These are phyloP conservation scores for Deilephila porcellus DNA, from an alignment of 2,888 invertebrate species.

Conservation along the genomic window DNA sequence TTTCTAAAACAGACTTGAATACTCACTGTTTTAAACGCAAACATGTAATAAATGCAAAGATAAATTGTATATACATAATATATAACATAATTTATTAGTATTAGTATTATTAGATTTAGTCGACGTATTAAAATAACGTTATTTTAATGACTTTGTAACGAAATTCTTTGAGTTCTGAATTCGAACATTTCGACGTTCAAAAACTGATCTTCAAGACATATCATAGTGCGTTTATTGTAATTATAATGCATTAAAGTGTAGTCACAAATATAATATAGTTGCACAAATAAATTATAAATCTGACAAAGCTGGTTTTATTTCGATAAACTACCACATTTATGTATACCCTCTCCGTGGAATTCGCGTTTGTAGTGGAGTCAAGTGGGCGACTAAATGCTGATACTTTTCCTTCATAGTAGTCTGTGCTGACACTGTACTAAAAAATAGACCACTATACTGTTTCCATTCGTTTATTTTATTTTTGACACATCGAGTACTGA, in stretches of 20 bases:
- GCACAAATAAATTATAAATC: constrained; percentile 33
- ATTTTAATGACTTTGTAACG: not conserved
- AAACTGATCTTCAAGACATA: constrained; percentile 30
- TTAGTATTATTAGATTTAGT: constrained; percentile 16
- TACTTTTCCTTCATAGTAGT: too few species aligned
- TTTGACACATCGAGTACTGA: too few species aligned
- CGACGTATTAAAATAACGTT: not conserved
- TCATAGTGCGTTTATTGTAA: constrained; percentile 30
- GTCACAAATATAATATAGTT: constrained; percentile 29
- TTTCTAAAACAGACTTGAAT: not conserved
- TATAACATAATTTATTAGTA: not conserved
- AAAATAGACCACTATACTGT: too few species aligned
- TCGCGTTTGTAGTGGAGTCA: too few species aligned
- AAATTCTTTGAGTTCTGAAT: constrained; percentile 23
- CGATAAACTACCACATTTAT: too few species aligned
- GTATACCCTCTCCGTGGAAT: too few species aligned
- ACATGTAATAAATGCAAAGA: not conserved
- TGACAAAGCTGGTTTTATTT: not conserved
- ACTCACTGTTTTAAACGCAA: not conserved
- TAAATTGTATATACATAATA: constrained; percentile 1
- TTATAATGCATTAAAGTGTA: constrained; percentile 29
- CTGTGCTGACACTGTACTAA: too few species aligned
- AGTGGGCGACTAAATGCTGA: too few species aligned
- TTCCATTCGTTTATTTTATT: too few species aligned
- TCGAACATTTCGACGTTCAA: constrained; percentile 22